Percentiles rank a stretch among this genome's conserved stretches.
These are phyloP conservation scores for Musca vetustissima DNA, from an alignment of 1,140 invertebrate genomes.

Conservation along the genomic window DNA sequence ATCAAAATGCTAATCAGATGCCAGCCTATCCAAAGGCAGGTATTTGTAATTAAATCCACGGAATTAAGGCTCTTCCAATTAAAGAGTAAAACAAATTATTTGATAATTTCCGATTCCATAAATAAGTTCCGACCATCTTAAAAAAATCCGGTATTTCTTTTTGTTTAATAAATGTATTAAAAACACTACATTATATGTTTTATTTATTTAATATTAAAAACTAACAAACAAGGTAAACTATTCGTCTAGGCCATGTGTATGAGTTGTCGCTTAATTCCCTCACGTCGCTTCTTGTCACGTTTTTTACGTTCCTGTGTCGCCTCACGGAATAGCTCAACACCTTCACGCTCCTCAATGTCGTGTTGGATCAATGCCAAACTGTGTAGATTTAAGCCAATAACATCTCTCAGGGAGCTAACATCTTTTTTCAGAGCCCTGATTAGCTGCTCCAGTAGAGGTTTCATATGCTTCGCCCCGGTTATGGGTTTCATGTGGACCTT, in stretches of 20 bases:
- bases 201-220: constrained; percentile 14
- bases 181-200: constrained; percentile 7
- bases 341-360: constrained; percentile 77
- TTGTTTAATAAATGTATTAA: constrained; percentile 4
- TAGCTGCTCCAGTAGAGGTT: constrained; percentile 64
- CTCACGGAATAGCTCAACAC: constrained; percentile 81
- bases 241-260: constrained; percentile 32
- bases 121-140: background rate
- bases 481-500: constrained; percentile 85
- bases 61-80: too few relatives aligned
- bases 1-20: too few relatives aligned
- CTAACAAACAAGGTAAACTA: background rate
- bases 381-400: constrained; percentile 84
- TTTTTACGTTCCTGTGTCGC: constrained; percentile 68
- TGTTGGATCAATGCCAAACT: constrained; percentile 77
- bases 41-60: constrained; percentile 35
- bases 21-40: constrained; percentile 34
- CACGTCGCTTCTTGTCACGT: constrained; percentile 70
- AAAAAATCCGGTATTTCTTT: too few relatives aligned
- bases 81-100: background rate
- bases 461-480: constrained; percentile 66
- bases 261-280: constrained; percentile 65
- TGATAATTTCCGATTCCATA: too few relatives aligned
- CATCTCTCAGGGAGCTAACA: constrained; percentile 64
- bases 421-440: constrained; percentile 39